These are phyloP conservation scores for Heterochromis multidens DNA, from an alignment of 2,113 vertebrate species.

Conservation along the genomic window DNA sequence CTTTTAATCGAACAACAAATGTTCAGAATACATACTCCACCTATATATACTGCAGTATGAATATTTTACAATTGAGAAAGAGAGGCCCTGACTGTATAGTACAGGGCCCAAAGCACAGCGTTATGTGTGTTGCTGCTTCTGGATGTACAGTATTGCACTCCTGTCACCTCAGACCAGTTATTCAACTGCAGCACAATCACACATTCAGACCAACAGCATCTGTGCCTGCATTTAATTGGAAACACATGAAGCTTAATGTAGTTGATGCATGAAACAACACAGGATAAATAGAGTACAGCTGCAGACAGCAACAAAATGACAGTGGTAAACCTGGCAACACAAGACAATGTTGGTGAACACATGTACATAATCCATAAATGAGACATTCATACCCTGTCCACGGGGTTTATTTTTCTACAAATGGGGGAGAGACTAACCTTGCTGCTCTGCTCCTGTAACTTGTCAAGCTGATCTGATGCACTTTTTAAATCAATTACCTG, in stretches of 20 bases:
- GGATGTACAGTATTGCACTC: neutral
- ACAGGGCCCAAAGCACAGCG: neutral
- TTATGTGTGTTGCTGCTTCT: slow-evolving; percentile 4
- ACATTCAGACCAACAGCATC: neutral
- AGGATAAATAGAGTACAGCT: neutral
- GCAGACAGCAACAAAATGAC: neutral
- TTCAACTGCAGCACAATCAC: neutral
- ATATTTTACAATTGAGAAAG: neutral
- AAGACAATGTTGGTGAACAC: neutral
- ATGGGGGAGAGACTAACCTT: neutral
- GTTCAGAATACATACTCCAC: no score
- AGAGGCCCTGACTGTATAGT: neutral
- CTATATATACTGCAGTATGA: neutral
- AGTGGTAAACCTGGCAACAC: neutral
- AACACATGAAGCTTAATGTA: neutral
- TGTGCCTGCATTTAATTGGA: neutral
- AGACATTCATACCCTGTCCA: neutral
- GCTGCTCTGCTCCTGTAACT: neutral
- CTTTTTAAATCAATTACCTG: slow-evolving; percentile 6
- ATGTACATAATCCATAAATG: neutral
- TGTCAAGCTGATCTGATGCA: neutral
- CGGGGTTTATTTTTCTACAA: neutral
- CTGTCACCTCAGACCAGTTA: slow-evolving; percentile 17
- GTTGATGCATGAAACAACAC: neutral
- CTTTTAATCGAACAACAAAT: no score